Evolutionary conservation across 2,888 invertebrate genomes (phyloP).

Genomic region (Sarcophaga carnaria): DNA sequence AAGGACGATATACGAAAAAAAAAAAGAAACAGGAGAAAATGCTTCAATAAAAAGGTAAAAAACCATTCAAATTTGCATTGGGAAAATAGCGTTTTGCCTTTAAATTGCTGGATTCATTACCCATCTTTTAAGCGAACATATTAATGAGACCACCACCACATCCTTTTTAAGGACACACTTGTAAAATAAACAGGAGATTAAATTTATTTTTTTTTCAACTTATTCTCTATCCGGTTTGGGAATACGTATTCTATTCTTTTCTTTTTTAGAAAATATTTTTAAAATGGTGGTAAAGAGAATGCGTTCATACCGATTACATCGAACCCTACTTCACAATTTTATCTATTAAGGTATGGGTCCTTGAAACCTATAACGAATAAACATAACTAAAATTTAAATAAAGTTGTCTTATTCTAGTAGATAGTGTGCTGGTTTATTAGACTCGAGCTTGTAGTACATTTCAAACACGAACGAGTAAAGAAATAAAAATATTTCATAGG

Average conservation of each 20-base stretch:
- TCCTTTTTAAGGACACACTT: slow-evolving; percentile 56
- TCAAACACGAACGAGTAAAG: no score
- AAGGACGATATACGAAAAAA: slow-evolving; percentile 17
- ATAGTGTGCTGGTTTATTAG: no score
- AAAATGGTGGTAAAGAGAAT: no score
- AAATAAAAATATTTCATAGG: no score
- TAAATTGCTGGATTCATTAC: not conserved
- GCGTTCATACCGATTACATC: not conserved
- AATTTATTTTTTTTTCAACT: slow-evolving; percentile 5
- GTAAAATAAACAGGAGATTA: slow-evolving; percentile 47
- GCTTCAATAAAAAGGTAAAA: not conserved
- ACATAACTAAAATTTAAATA: no score
- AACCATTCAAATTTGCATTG: slow-evolving; percentile 15
- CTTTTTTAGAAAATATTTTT: not conserved
- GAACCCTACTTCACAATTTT: not conserved
- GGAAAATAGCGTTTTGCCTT: no score
- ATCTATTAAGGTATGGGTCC: no score
- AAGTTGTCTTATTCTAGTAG: no score
- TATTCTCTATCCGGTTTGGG: slow-evolving; percentile 45
- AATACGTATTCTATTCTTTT: slow-evolving; percentile 2
- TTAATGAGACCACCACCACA: slow-evolving; percentile 56
- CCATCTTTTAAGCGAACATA: not conserved
- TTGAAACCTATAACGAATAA: no score
- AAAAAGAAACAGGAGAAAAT: not conserved
- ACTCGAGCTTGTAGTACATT: no score